Evolutionary conservation across 2,113 vertebrate genomes (phyloP).

Genomic region (Cathartes aura): DNA sequence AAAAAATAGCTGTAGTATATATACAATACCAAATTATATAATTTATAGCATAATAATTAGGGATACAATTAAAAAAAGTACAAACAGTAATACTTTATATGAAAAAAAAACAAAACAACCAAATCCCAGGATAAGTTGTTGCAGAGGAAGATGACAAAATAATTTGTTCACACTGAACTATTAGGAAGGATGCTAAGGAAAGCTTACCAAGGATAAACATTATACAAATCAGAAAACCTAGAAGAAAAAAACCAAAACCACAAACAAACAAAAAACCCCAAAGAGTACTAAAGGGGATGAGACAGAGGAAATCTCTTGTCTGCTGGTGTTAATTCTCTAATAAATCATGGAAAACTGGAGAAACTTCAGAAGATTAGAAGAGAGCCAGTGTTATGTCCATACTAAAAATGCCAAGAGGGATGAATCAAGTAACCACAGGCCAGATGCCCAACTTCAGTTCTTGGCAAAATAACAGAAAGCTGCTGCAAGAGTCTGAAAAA

Average conservation of each 20-base stretch:
- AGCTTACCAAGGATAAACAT: background rate
- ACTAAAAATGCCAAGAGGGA: background rate
- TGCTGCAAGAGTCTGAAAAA: background rate
- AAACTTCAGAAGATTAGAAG: background rate
- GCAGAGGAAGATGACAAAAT: background rate
- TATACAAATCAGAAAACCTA: background rate
- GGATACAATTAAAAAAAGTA: background rate
- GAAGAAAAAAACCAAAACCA: background rate
- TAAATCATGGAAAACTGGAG: background rate
- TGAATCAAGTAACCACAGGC: constrained; percentile 26
- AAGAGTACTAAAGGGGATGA: background rate
- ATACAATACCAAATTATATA: background rate
- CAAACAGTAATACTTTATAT: background rate
- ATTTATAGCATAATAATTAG: background rate
- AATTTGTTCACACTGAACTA: background rate
- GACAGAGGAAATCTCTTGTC: background rate
- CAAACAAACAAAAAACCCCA: background rate
- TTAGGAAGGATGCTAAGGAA: background rate
- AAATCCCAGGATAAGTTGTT: background rate
- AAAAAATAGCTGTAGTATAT: background rate
- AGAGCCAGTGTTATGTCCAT: background rate
- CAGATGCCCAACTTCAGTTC: background rate
- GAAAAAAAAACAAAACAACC: background rate
- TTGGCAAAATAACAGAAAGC: background rate
- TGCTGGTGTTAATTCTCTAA: background rate